Conservation (phyloP, 1,140 invertebrate genomes). For the Camponotus floridanus region DNA sequence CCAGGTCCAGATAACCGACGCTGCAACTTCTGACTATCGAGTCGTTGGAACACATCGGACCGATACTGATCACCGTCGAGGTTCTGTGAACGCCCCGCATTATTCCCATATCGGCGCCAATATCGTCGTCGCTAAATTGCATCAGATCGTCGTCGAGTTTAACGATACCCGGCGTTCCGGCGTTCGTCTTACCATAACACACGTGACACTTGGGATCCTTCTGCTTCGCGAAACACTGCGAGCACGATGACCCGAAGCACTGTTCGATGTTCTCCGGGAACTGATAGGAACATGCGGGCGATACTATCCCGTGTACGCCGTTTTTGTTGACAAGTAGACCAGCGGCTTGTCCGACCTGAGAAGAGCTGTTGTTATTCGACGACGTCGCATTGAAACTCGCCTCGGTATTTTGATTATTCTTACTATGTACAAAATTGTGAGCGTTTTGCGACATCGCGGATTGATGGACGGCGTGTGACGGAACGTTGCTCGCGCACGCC, state of each 20-base stretch:
- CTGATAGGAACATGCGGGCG: constrained; percentile 80
- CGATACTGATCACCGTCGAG: constrained; percentile 89
- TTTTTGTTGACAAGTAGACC: constrained; percentile 38
- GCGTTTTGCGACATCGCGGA: constrained; percentile 8
- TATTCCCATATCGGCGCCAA: constrained; percentile 73
- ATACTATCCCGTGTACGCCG: constrained; percentile 64
- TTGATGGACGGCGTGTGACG: constrained; percentile 29
- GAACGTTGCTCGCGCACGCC: constrained; percentile 69
- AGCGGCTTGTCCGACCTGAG: constrained; percentile 26
- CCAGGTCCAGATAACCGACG: constrained; percentile 93
- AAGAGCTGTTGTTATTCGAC: neutral
- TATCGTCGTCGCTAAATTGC: constrained; percentile 90
- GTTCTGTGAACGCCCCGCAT: constrained; percentile 86
- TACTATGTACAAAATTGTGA: constrained; percentile 76
- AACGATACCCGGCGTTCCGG: constrained; percentile 29
- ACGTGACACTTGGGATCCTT: constrained; percentile 77
- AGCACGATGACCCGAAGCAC: constrained; percentile 69
- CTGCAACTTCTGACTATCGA: constrained; percentile 94
- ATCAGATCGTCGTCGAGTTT: constrained; percentile 86
- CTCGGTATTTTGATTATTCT: constrained; percentile 74
- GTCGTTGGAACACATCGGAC: constrained; percentile 88
- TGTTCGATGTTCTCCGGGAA: constrained; percentile 78
- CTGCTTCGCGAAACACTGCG: constrained; percentile 71
- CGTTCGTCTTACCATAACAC: constrained; percentile 71
- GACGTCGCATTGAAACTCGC: constrained; percentile 3